Evolutionary conservation across 2,797 vertebrate species (phyloP), one percentile per base, ranked within the genome.

Genomic region (Siniperca obscura): DNA sequence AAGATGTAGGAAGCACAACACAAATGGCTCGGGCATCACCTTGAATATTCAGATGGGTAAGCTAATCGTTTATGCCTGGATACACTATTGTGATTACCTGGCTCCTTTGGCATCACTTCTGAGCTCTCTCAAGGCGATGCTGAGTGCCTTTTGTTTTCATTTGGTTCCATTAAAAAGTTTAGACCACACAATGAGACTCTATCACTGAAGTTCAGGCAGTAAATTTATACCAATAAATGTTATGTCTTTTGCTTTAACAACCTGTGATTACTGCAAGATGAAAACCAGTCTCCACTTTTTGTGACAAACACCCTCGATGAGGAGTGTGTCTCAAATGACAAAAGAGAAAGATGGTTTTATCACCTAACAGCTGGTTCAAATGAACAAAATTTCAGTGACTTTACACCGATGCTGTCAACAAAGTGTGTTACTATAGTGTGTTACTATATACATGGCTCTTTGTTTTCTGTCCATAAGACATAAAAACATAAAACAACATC

Each of bases 31-130:
- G 95, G 96, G 96, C 96, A 96, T 97, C 97, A 98, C 97, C 97
- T 98, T 97, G 96, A 97, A 97, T 97, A 96, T 96, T 97, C 97
- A 96, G 97, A 97, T 96, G 96, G 97, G 96, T 97, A 97, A 97
- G 96, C 97, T 96, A 96, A 96, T 97, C 93, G 95, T 96, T 97
- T 95, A 96, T 96, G 97, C 97, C 96, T 97, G 97, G 95, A 95
- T 97, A 96, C 96, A 94, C 96, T 95, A 94, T 94, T 95, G 96
- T 97, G 97, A 97, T 97, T 97, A 97, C 95, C 97, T 96, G 96
- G 96, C 96, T 96, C 96, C 96, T 96, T 95, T 97, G 96, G 96
- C 96, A 95, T 96, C 96, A 94, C 95, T 86, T 64, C 66, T 77
- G 71, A 88, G 82, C 85, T 52, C 85, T 84, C 73, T 88, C 61